Percentiles rank a stretch among this genome's conserved stretches.
These are phyloP conservation scores for Caenorhabditis parvicauda DNA, from an alignment of 2,888 invertebrate genomes.

Conservation along the genomic window DNA sequence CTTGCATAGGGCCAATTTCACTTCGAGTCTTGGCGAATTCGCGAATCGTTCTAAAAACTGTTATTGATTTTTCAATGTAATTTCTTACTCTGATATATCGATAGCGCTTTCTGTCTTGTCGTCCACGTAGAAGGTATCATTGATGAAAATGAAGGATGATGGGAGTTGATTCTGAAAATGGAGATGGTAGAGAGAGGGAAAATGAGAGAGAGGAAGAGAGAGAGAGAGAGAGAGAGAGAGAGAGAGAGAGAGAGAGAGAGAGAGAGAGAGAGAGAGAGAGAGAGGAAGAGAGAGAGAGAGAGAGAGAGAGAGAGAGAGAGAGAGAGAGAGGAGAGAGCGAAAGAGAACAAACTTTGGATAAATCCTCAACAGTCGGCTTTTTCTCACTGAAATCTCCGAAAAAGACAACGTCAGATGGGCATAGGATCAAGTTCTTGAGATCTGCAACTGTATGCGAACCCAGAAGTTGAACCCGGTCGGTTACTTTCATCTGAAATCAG, in stretches of 20 bases:
- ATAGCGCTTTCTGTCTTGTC: not conserved
- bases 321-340: not conserved
- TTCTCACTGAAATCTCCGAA: slow-evolving; percentile 62
- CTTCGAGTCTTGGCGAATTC: slow-evolving; percentile 67
- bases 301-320: too few relatives aligned
- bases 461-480: slow-evolving; percentile 71
- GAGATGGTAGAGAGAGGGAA: too few relatives aligned
- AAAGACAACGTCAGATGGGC: slow-evolving; percentile 72
- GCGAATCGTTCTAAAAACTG: slow-evolving; percentile 66
- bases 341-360: slow-evolving; percentile 8
- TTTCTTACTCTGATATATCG: slow-evolving; percentile 13
- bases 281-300: too few relatives aligned
- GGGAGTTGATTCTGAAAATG: slow-evolving; percentile 70
- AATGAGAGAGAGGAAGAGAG: too few relatives aligned
- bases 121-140: slow-evolving; percentile 77
- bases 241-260: too few relatives aligned
- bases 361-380: slow-evolving; percentile 18
- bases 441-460: slow-evolving; percentile 73
- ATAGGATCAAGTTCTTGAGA: slow-evolving; percentile 76
- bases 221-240: too few relatives aligned
- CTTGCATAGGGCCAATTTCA: slow-evolving; percentile 67
- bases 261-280: too few relatives aligned
- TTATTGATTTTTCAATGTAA: not conserved
- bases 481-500: slow-evolving; percentile 41
- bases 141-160: slow-evolving; percentile 78